Evolutionary conservation across 1,140 invertebrate species (phyloP).

Genomic region (honey bee (Apis mellifera)): Amel_HAv3.1 CM009943.2:10880501-10881000

Average conservation of each 20-base stretch:
- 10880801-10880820: not conserved
- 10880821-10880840: not conserved
- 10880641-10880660: not conserved
- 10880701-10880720: too few relatives aligned
- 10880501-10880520: too few relatives aligned
- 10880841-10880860: not conserved
- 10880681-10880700: too few relatives aligned
- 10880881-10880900: not conserved
- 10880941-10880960: slow-evolving; percentile 53
- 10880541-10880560: not conserved
- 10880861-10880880: not conserved
- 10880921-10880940: slow-evolving; percentile 36
- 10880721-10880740: too few relatives aligned
- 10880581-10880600: too few relatives aligned
- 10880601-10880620: not conserved
- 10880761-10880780: too few relatives aligned
- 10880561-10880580: not conserved
- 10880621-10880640: not conserved
- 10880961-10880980: slow-evolving; percentile 50
- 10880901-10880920: slow-evolving; percentile 8
- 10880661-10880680: not conserved
- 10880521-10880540: too few relatives aligned
- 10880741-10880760: too few relatives aligned
- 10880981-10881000: not conserved
- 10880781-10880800: not conserved